Evolutionary conservation across 1,140 invertebrate species (phyloP).

Genomic region (Drosophila gunungcola): DNA sequence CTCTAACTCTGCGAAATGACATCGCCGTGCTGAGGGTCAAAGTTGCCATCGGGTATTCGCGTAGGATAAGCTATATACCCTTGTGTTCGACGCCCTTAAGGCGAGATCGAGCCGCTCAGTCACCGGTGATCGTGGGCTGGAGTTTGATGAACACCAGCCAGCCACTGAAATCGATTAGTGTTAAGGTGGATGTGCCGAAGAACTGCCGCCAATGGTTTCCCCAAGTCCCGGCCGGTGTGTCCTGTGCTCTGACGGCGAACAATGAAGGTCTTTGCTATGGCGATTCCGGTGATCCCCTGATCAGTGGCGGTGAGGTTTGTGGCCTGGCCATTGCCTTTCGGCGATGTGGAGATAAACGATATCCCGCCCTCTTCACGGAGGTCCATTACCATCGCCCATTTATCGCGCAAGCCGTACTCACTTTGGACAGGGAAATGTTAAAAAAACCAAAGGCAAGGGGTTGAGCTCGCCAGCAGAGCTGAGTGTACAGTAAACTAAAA

Average conservation of each 20-base stretch:
- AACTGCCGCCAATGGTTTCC: neutral
- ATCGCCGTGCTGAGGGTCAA: conserved; percentile 19
- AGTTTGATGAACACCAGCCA: neutral
- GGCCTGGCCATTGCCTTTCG: conserved; percentile 20
- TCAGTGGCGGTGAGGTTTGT: conserved; percentile 9
- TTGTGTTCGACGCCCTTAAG: conserved; percentile 1
- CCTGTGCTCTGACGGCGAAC: neutral
- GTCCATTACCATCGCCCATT: conserved; percentile 14
- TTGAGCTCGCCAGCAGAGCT: neutral
- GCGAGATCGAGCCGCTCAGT: too few relatives aligned
- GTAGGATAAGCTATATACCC: conserved; percentile 5
- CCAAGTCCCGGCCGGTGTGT: conserved; percentile 4
- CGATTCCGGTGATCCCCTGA: conserved; percentile 26
- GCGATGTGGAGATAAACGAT: neutral
- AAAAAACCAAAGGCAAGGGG: neutral
- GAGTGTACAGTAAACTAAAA: neutral
- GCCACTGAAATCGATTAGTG: neutral
- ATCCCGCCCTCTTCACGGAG: conserved; percentile 27
- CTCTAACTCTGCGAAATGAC: conserved; percentile 1
- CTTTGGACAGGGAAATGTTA: conserved; percentile 3
- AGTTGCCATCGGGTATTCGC: neutral
- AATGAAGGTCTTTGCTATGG: conserved; percentile 11
- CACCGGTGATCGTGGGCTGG: conserved; percentile 10
- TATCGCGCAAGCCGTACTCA: conserved; percentile 9
- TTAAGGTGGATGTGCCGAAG: neutral